Evolutionary conservation across 2,888 invertebrate genomes (phyloP).

Genomic region (Patella ulyssiponensis): DNA sequence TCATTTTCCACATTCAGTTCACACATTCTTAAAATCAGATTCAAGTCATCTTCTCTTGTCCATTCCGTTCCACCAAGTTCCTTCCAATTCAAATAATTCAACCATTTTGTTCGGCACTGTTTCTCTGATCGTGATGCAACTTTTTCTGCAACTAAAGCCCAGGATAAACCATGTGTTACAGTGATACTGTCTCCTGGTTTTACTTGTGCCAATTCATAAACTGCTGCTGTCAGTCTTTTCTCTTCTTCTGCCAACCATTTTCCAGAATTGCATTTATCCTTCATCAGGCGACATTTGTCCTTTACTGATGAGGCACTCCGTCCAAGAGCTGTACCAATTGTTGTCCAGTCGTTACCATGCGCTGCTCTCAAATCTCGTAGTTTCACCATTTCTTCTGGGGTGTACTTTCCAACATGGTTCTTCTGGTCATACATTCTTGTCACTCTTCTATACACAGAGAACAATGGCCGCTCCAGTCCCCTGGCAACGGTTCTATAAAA

Average conservation of each 20-base stretch:
- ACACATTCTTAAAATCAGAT: slow-evolving; percentile 70
- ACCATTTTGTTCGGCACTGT: slow-evolving; percentile 75
- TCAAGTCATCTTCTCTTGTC: slow-evolving; percentile 73
- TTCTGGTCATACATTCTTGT: slow-evolving; percentile 74
- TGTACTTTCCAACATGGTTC: slow-evolving; percentile 74
- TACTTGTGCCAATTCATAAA: slow-evolving; percentile 71
- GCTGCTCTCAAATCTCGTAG: slow-evolving; percentile 71
- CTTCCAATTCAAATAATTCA: slow-evolving; percentile 75
- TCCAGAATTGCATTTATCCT: slow-evolving; percentile 74
- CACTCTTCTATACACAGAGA: slow-evolving; percentile 73
- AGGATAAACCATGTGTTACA: slow-evolving; percentile 72
- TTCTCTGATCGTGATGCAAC: slow-evolving; percentile 74
- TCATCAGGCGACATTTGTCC: slow-evolving; percentile 74
- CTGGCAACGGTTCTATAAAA: slow-evolving; percentile 73
- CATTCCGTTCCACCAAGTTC: slow-evolving; percentile 73
- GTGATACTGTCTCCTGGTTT: slow-evolving; percentile 68
- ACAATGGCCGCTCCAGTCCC: slow-evolving; percentile 73
- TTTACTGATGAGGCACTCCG: slow-evolving; percentile 74
- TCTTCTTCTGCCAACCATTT: slow-evolving; percentile 74
- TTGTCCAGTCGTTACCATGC: slow-evolving; percentile 74
- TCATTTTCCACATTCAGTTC: slow-evolving; percentile 69
- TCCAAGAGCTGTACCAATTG: slow-evolving; percentile 72
- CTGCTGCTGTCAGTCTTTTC: slow-evolving; percentile 70
- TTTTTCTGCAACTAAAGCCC: slow-evolving; percentile 72
- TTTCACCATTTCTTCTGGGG: slow-evolving; percentile 71